Evolutionary conservation across 2,797 vertebrate genomes (phyloP).

Genomic region (Bradypodion ventrale): DNA sequence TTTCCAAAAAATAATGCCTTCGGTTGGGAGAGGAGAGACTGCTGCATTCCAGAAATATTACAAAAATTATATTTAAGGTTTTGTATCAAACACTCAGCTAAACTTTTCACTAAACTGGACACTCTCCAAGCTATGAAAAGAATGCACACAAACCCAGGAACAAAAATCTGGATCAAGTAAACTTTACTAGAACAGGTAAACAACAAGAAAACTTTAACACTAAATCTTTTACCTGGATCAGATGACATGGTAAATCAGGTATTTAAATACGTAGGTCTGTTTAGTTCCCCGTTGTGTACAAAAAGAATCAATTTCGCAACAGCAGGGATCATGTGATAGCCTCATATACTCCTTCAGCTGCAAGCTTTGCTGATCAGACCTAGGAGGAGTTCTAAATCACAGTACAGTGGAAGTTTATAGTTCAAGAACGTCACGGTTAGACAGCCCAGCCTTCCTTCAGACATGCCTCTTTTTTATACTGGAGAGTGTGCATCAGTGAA

Average conservation of each 20-base stretch:
- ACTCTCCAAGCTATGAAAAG: neutral
- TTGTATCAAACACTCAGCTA: conserved; percentile 8
- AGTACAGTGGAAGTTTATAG: conserved; percentile 23
- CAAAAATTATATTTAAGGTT: conserved; percentile 47
- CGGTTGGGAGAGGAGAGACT: conserved; percentile 37
- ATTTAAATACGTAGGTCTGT: conserved; percentile 35
- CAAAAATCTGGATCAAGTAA: neutral
- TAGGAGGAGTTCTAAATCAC: conserved; percentile 16
- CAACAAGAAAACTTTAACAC: neutral
- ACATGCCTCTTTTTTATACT: conserved; percentile 41
- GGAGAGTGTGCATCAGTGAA: conserved; percentile 21
- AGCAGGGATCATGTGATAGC: neutral
- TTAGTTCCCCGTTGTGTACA: neutral
- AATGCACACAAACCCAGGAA: neutral
- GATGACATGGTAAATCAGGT: conserved; percentile 56
- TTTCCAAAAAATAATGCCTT: conserved; percentile 19
- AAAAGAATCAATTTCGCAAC: neutral
- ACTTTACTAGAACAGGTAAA: neutral
- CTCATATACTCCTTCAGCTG: conserved; percentile 36
- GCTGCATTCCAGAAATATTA: conserved; percentile 56
- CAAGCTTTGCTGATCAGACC: conserved; percentile 11
- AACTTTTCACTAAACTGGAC: conserved; percentile 16
- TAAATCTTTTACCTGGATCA: conserved; percentile 57
- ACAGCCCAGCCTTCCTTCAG: conserved; percentile 56
- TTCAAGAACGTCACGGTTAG: neutral